These are phyloP conservation scores for Chrysaora quinquecirrha DNA, from an alignment of 30 jellyfish, hydroid and myxozoan species.

Conservation along the genomic window DNA sequence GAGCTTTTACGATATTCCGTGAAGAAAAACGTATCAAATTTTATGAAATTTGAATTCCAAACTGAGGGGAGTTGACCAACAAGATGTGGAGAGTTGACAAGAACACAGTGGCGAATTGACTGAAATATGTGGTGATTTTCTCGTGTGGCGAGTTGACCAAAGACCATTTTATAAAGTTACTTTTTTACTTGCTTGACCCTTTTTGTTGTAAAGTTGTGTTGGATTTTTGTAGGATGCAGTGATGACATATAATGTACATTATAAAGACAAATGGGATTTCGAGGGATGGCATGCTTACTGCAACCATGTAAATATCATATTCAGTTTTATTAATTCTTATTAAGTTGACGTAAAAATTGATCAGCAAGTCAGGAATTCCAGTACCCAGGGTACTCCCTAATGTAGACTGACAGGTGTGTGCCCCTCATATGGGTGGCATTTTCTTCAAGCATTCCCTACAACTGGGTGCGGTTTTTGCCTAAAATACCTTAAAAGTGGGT, in stretches of 20 bases:
- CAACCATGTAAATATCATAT: slow-evolving; percentile 57
- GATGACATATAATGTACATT: slow-evolving; percentile 85
- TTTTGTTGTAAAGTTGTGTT: neutral
- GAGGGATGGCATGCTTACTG: slow-evolving; percentile 97
- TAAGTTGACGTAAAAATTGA: no score
- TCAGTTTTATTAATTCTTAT: no score
- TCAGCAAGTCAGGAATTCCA: no score
- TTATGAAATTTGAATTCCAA: neutral
- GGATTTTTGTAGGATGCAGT: slow-evolving; percentile 61
- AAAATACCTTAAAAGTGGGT: no score
- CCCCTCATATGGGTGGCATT: no score
- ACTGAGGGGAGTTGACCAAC: neutral
- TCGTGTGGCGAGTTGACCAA: neutral
- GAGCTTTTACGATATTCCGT: no score
- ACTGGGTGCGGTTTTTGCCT: no score
- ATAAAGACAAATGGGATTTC: slow-evolving; percentile 93
- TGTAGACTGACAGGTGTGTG: no score
- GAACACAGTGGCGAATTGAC: neutral
- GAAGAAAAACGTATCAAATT: no score
- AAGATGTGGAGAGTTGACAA: neutral
- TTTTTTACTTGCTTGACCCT: no score
- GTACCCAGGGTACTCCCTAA: no score
- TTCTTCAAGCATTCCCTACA: no score
- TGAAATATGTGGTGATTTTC: neutral
- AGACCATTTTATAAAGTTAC: neutral